A percentile compares a stretch with the other conserved stretches of the same genome.
Evolutionary conservation across 1,140 invertebrate genomes (phyloP).

Genomic region (Ceratosolen solmsi): DNA sequence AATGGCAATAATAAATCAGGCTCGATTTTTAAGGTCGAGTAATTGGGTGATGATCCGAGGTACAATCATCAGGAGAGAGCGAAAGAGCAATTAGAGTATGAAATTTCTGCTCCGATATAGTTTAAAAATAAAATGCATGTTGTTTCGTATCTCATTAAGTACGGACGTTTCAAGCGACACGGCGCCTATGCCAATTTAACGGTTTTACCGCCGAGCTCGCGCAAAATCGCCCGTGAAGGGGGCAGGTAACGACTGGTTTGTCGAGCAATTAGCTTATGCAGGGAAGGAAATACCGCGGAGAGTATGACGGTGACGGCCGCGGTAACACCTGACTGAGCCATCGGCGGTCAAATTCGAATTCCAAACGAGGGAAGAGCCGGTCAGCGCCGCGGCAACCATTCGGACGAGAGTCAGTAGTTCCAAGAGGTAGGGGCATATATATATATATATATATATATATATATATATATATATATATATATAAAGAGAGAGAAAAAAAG

Average conservation of each 20-base stretch:
- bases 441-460: too few relatives aligned
- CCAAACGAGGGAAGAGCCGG: too few relatives aligned
- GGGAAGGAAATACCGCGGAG: not conserved
- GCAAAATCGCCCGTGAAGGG: not conserved
- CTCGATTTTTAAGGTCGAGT: too few relatives aligned
- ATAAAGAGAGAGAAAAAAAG: not conserved
- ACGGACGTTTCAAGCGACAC: not conserved
- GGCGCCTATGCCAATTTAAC: constrained; percentile 31
- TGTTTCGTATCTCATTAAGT: constrained; percentile 39
- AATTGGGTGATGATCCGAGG: too few relatives aligned
- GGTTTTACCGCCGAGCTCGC: not conserved
- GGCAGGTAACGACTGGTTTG: constrained; percentile 28
- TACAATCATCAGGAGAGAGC: too few relatives aligned
- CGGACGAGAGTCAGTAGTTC: too few relatives aligned
- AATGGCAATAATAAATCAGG: too few relatives aligned
- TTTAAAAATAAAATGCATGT: constrained; percentile 35
- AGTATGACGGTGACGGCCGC: not conserved
- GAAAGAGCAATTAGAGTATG: not conserved
- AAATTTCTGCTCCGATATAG: constrained; percentile 34
- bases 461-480: too few relatives aligned
- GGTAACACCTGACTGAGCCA: too few relatives aligned
- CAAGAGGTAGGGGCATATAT: too few relatives aligned
- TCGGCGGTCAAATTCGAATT: too few relatives aligned
- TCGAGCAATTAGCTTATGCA: constrained; percentile 41
- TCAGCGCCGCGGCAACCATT: too few relatives aligned